Base-by-base conservation (phyloP, 1,140 invertebrate species). In the Pseudomyrmex sp. region DNA sequence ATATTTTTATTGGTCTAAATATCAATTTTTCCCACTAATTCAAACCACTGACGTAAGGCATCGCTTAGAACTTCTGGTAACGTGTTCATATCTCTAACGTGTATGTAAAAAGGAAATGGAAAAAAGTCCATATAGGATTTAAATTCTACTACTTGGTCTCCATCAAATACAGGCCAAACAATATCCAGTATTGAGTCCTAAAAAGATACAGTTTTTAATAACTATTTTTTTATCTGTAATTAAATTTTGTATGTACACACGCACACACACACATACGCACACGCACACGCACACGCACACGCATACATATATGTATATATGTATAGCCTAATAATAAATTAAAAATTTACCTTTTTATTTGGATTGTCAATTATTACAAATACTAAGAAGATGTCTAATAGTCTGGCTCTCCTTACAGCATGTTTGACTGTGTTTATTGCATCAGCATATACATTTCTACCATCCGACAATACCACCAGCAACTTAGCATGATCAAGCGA, bases 101-200 rank as follows among this genome's bases (percentile, higher is more conserved):
- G 97, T 26, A 99, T 96, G 93, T 99, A 99, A 95, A 99, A 99
- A n/a, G 99, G 98, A 92, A 99, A 99, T 7, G 99, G 99, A 93
- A 99, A 99, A 83, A 95, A 96, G 88, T 99, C 98, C 95, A 99
- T 96, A 93, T 99, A 99, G 13, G 96, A 96, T 90, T 96, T 93
- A 83, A 97, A 96, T 62, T 94, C 94, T 58, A 95, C 90, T 12
- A 96, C 94, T 83, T 96, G 94, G 85, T 95, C 95, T 91, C 96
- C 95, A 10, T 56, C 10, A 89, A 98, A 97, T 8, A 97, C 92
- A 15, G 97, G 96, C 88, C 96, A 95, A 86, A 96, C 95, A 85
- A 99, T 98, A 91, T 99, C 98, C 90, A 99, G 95, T 91, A 99
- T 98, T 1, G 98, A 99, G 93, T 98, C 96, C 96, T 97, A 91